A percentile compares a stretch with the other conserved stretches of the same genome.
Conservation (phyloP, 2,113 vertebrate species). For the Calonectris borealis region DNA sequence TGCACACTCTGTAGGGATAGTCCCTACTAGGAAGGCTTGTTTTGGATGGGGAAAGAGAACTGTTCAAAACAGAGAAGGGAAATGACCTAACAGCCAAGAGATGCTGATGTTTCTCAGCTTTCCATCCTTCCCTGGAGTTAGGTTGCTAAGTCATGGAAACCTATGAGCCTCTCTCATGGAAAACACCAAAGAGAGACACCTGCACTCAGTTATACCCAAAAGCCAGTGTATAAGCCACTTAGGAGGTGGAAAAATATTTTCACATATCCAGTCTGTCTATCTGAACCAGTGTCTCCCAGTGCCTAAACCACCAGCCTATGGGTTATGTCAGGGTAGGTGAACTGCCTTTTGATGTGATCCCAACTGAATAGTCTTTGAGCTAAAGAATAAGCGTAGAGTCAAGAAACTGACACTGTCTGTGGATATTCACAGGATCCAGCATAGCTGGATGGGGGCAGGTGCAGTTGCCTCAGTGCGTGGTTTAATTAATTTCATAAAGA, state of each 20-base stretch:
- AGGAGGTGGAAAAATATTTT: background rate
- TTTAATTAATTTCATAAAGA: background rate
- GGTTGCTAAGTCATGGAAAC: background rate
- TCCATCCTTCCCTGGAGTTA: background rate
- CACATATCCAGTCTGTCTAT: background rate
- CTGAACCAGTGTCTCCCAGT: background rate
- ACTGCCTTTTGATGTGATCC: background rate
- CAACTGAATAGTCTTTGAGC: background rate
- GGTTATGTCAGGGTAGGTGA: background rate
- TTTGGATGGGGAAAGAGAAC: background rate
- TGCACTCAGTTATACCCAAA: background rate
- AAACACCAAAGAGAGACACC: background rate
- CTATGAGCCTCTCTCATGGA: background rate
- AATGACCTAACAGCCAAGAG: background rate
- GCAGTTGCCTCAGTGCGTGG: background rate
- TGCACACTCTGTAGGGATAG: background rate
- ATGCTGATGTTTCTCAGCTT: background rate
- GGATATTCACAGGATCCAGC: rapidly evolving
- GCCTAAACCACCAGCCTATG: background rate
- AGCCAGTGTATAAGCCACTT: background rate
- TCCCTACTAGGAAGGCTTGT: background rate
- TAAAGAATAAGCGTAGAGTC: background rate
- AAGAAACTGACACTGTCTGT: background rate
- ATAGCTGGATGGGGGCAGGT: background rate
- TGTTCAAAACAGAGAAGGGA: background rate